phyloP scores from a whole-genome alignment of 2,113 vertebrate genomes.

The Tragulus kanchil region DNA sequence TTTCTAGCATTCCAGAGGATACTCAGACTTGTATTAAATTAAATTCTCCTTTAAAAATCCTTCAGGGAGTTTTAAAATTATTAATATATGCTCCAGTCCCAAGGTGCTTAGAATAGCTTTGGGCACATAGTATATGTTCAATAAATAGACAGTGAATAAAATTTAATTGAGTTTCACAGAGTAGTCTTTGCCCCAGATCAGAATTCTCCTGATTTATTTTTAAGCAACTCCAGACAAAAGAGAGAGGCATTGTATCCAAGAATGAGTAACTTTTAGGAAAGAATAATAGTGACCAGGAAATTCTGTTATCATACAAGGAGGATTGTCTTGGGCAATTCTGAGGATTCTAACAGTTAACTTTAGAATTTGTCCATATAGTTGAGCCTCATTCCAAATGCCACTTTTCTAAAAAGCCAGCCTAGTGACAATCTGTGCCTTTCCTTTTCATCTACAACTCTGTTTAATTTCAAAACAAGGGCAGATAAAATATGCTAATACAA shows the following conservation, averaged over 20 bases:
- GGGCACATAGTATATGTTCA: background rate
- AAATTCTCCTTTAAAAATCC: constrained; percentile 70
- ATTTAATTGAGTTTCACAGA: constrained; percentile 30
- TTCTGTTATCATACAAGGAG: constrained; percentile 25
- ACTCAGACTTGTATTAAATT: constrained; percentile 77
- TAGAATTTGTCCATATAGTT: constrained; percentile 16
- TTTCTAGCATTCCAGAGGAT: constrained; percentile 70
- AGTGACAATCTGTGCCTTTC: background rate
- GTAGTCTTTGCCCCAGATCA: background rate
- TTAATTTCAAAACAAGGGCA: constrained; percentile 76
- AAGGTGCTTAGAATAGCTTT: background rate
- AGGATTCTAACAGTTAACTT: constrained; percentile 27
- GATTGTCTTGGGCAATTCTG: background rate
- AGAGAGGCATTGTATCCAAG: background rate
- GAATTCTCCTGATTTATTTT: constrained; percentile 47
- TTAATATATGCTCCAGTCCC: background rate
- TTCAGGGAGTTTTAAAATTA: background rate
- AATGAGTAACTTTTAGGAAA: constrained; percentile 6
- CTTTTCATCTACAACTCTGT: constrained; percentile 35
- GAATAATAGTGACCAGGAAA: constrained; percentile 46
- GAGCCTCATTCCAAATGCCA: constrained; percentile 55
- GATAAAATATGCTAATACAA: constrained; percentile 76
- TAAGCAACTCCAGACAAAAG: constrained; percentile 51
- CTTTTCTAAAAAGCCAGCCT: constrained; percentile 41
- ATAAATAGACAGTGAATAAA: background rate